These are phyloP conservation scores for Heliothis subflexa DNA, from an alignment of 1,140 invertebrate genomes.

Conservation along the genomic window DNA sequence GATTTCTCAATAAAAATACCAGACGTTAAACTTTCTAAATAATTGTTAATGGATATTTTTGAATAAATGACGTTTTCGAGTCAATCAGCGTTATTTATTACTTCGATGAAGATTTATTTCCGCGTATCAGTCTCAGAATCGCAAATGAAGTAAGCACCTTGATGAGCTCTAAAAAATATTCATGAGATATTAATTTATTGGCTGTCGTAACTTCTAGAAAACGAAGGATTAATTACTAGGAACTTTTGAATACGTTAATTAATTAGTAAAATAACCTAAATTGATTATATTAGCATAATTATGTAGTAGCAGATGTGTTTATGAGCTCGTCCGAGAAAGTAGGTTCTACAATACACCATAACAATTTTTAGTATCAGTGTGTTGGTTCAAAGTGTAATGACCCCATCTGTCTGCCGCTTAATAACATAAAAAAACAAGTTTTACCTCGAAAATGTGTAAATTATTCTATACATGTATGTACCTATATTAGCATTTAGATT, in stretches of 20 bases:
- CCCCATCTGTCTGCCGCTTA: too few relatives aligned
- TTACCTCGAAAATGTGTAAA: too few relatives aligned
- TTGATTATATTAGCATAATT: too few relatives aligned
- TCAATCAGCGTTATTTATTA: slow-evolving; percentile 47
- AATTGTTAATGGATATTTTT: slow-evolving; percentile 50
- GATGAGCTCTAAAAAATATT: slow-evolving; percentile 21
- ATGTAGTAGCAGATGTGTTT: too few relatives aligned
- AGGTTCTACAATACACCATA: too few relatives aligned
- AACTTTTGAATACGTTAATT: too few relatives aligned
- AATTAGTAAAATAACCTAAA: too few relatives aligned
- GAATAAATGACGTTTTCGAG: slow-evolving; percentile 43
- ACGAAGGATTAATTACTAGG: background rate
- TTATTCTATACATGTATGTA: too few relatives aligned
- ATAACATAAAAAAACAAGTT: too few relatives aligned
- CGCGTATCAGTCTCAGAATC: slow-evolving; percentile 16
- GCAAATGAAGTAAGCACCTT: background rate
- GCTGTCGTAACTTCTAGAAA: slow-evolving; percentile 18
- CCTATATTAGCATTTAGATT: background rate
- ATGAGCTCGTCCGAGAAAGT: too few relatives aligned
- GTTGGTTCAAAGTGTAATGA: too few relatives aligned
- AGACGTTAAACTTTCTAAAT: slow-evolving; percentile 22
- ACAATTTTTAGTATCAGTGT: too few relatives aligned
- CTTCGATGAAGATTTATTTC: slow-evolving; percentile 31
- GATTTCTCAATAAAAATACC: slow-evolving; percentile 13
- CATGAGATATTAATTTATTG: slow-evolving; percentile 16